phyloP scores from a whole-genome alignment of 2,797 vertebrate species.

The Notamacropus eugenii region DNA sequence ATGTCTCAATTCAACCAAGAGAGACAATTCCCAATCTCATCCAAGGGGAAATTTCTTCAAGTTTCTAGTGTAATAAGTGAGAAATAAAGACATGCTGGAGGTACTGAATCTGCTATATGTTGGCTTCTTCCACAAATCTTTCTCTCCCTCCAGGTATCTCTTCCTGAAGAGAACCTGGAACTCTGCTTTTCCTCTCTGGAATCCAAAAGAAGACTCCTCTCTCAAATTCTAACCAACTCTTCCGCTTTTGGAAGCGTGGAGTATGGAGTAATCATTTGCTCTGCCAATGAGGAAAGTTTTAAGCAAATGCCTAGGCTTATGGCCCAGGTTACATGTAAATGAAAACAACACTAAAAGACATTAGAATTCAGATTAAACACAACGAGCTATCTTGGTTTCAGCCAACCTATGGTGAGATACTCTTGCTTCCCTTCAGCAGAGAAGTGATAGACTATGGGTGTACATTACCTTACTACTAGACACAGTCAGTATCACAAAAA shows the following conservation, averaged over 20 bases:
- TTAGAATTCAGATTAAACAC: background rate
- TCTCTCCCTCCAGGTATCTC: background rate
- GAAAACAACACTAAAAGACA: background rate
- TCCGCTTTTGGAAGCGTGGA: background rate
- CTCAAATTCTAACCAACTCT: background rate
- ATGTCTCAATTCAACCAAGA: background rate
- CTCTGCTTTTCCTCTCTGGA: background rate
- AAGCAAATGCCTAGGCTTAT: background rate
- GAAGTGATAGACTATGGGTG: background rate
- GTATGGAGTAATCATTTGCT: background rate
- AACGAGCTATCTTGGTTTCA: background rate
- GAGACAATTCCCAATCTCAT: background rate
- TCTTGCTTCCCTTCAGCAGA: background rate
- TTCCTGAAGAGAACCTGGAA: background rate
- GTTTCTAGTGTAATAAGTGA: background rate
- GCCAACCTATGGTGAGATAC: background rate
- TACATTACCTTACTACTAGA: background rate
- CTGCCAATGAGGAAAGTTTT: background rate
- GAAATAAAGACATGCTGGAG: background rate
- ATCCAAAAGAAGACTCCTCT: background rate
- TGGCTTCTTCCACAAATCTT: background rate
- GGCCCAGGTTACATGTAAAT: background rate
- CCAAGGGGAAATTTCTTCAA: background rate
- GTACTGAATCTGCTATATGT: background rate
- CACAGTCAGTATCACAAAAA: background rate